A percentile compares a stretch with the other conserved stretches of the same genome.
These are phyloP conservation scores for Camelus bactrianus DNA, from an alignment of 2,113 vertebrate species.

Conservation along the genomic window DNA sequence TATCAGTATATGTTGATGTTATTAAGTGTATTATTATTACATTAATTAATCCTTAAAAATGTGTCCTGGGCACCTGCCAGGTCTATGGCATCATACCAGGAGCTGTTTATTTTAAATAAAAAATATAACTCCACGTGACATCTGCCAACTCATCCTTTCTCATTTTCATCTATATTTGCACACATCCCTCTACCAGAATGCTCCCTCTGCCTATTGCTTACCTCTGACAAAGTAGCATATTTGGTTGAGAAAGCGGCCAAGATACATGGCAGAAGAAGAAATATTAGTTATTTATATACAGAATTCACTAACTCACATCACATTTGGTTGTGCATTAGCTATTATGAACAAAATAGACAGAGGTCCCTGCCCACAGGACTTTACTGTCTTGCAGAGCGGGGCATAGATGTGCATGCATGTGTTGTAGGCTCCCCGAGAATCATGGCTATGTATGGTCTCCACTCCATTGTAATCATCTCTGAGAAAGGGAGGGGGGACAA, in stretches of 20 bases:
- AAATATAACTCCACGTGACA: not conserved
- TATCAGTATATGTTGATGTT: no score
- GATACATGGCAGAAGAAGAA: not conserved
- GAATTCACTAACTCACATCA: not conserved
- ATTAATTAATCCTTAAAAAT: not conserved
- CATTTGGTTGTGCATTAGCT: not conserved
- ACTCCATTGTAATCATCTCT: not conserved
- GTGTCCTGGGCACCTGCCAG: not conserved
- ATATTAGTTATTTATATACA: not conserved
- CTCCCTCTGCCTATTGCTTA: not conserved
- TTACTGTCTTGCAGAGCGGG: not conserved
- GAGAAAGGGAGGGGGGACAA: not conserved
- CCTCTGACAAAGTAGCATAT: not conserved
- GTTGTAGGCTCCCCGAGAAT: not conserved
- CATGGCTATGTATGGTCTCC: not conserved
- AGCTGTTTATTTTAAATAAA: not conserved
- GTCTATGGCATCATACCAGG: not conserved
- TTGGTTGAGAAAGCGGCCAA: not conserved
- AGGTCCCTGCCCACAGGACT: not conserved
- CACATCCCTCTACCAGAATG: not conserved
- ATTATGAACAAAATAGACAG: not conserved
- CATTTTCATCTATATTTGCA: not conserved
- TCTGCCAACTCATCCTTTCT: not conserved
- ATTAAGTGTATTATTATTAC: not conserved
- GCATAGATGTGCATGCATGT: rapidly evolving